Evolutionary conservation across 2,113 vertebrate species (phyloP).

Genomic region (Perognathus longimembris): DNA sequence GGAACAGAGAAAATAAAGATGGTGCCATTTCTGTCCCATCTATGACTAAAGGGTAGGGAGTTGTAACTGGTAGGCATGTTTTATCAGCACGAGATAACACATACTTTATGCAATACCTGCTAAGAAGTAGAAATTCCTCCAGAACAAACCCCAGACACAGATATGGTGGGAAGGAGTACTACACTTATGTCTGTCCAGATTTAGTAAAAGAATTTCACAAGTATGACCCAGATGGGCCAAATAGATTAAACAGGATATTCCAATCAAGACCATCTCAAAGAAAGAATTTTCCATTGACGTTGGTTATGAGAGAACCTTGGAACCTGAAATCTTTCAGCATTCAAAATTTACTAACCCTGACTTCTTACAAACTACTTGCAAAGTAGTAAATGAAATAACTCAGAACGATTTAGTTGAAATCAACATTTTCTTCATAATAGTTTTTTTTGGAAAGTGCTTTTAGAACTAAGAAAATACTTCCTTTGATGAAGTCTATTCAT

Average conservation of each 20-base stretch:
- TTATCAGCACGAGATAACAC: conserved; percentile 92
- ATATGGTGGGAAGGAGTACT: conserved; percentile 94
- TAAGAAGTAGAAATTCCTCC: conserved; percentile 93
- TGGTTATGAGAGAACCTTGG: conserved; percentile 93
- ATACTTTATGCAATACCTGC: conserved; percentile 94
- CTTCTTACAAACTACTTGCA: conserved; percentile 93
- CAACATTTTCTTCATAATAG: conserved; percentile 83
- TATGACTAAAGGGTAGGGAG: conserved; percentile 92
- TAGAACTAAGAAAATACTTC: conserved; percentile 83
- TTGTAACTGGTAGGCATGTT: conserved; percentile 94
- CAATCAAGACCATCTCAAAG: conserved; percentile 94
- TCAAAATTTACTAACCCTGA: conserved; percentile 95
- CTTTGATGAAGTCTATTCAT: conserved; percentile 84
- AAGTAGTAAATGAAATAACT: conserved; percentile 94
- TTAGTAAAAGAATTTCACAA: conserved; percentile 97
- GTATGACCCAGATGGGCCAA: conserved; percentile 93
- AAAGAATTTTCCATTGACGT: conserved; percentile 96
- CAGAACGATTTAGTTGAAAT: conserved; percentile 94
- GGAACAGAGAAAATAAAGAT: conserved; percentile 93
- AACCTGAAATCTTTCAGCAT: conserved; percentile 94
- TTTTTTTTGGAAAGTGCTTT: conserved; percentile 80
- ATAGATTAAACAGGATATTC: conserved; percentile 96
- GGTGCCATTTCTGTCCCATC: conserved; percentile 91
- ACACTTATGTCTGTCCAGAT: conserved; percentile 94
- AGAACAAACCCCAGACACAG: conserved; percentile 94